These are phyloP conservation scores for Ooceraea biroi DNA, from an alignment of 1,140 invertebrate species.

Conservation along the genomic window DNA sequence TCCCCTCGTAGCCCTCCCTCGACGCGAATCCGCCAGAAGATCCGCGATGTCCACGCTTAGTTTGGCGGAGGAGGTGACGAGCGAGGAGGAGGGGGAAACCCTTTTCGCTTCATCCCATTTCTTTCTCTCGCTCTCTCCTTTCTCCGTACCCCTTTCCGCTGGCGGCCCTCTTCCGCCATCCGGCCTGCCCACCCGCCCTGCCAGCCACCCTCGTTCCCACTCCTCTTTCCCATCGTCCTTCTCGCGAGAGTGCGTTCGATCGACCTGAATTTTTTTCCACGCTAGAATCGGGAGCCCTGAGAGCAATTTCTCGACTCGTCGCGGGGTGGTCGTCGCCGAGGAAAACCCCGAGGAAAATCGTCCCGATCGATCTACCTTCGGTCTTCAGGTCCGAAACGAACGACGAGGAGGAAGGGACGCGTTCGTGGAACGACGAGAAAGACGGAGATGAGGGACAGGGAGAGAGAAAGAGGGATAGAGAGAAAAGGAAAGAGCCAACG, in stretches of 20 bases:
- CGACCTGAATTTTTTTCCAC: slow-evolving; percentile 78
- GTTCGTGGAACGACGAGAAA: slow-evolving; percentile 20
- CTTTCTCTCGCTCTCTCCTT: slow-evolving; percentile 8
- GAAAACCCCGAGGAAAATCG: slow-evolving; percentile 86
- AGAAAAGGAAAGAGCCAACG: slow-evolving; percentile 49
- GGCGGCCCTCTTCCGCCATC: slow-evolving; percentile 52
- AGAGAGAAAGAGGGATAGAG: slow-evolving; percentile 58
- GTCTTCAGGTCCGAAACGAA: slow-evolving; percentile 84
- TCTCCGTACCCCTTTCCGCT: slow-evolving; percentile 36
- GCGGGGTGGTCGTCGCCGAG: slow-evolving; percentile 81
- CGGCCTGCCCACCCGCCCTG: slow-evolving; percentile 8
- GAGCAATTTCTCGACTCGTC: slow-evolving; percentile 78
- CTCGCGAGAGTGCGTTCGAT: slow-evolving; percentile 77
- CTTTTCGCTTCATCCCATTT: slow-evolving; percentile 58
- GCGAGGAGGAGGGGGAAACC: slow-evolving; percentile 60
- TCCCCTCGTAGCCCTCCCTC: slow-evolving; percentile 25
- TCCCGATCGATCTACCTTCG: slow-evolving; percentile 86
- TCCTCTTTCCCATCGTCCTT: slow-evolving; percentile 63
- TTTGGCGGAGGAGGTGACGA: slow-evolving; percentile 27
- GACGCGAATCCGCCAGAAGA: slow-evolving; percentile 75
- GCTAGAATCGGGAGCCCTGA: slow-evolving; percentile 77
- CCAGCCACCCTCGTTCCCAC: slow-evolving; percentile 52
- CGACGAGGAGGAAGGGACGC: slow-evolving; percentile 62
- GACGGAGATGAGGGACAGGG: slow-evolving; percentile 26
- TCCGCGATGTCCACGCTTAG: slow-evolving; percentile 71